These are phyloP conservation scores for Podarcis muralis DNA, from an alignment of 2,113 vertebrate species.

Conservation along the genomic window DNA sequence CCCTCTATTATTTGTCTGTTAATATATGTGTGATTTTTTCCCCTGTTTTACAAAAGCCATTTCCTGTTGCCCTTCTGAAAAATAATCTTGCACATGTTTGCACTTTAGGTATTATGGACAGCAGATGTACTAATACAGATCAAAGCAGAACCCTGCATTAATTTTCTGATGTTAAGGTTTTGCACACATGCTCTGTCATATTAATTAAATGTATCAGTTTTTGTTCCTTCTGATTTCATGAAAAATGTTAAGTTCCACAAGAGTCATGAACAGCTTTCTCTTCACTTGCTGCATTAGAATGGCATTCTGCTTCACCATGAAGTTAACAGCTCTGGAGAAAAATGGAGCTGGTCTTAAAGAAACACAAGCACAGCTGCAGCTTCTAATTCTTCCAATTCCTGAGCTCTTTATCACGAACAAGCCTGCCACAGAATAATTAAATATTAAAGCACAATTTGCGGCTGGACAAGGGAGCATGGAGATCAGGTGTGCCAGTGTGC, in stretches of 20 bases:
- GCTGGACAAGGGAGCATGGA: too few relatives aligned
- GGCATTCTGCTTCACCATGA: background rate
- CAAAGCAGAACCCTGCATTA: background rate
- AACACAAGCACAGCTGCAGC: background rate
- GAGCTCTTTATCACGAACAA: background rate
- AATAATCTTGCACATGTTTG: background rate
- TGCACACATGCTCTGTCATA: background rate
- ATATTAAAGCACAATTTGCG: too few relatives aligned
- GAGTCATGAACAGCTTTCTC: background rate
- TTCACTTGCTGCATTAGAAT: background rate
- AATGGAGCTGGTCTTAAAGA: background rate
- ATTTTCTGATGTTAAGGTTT: background rate
- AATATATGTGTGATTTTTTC: background rate
- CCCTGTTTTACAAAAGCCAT: background rate
- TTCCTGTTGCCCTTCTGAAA: background rate
- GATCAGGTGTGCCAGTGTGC: too few relatives aligned
- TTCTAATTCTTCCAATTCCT: background rate
- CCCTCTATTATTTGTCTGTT: background rate
- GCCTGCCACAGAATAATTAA: background rate
- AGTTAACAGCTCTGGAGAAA: background rate
- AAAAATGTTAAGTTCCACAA: background rate
- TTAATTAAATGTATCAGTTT: background rate
- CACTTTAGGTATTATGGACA: background rate
- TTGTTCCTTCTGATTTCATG: background rate
- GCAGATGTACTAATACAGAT: background rate